Evolutionary conservation across 2,113 vertebrate species (phyloP).

Genomic region (Barnardius zonarius): DNA sequence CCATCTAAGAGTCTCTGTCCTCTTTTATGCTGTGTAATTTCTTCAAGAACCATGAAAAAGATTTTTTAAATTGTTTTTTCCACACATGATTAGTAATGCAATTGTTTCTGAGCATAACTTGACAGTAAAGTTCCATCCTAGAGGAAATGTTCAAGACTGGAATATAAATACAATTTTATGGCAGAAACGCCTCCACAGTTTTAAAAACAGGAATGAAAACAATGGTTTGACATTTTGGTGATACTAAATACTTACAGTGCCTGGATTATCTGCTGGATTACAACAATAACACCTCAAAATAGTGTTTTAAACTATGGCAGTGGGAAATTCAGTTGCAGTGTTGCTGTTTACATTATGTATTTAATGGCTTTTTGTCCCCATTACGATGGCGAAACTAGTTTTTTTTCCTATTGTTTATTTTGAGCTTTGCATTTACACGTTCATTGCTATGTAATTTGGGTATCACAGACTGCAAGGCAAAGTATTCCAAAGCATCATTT

Average conservation of each 20-base stretch:
- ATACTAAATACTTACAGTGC: neutral
- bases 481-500: neutral
- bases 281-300: neutral
- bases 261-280: neutral
- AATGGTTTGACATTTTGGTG: neutral
- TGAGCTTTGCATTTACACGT: neutral
- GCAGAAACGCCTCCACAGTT: neutral
- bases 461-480: neutral
- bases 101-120: neutral
- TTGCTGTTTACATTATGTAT: neutral
- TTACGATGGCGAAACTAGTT: neutral
- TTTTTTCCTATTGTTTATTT: neutral
- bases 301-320: neutral
- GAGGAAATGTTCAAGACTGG: neutral
- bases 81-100: neutral
- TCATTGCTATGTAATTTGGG: neutral
- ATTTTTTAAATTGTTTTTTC: neutral
- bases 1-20: too few relatives aligned
- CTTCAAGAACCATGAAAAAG: neutral
- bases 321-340: neutral
- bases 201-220: neutral
- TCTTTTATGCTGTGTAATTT: too few relatives aligned
- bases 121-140: neutral
- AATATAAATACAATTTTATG: neutral
- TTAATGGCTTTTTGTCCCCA: neutral